Evolutionary conservation across 2,797 vertebrate genomes (phyloP).

Genomic region (Coreius guichenoti): DNA sequence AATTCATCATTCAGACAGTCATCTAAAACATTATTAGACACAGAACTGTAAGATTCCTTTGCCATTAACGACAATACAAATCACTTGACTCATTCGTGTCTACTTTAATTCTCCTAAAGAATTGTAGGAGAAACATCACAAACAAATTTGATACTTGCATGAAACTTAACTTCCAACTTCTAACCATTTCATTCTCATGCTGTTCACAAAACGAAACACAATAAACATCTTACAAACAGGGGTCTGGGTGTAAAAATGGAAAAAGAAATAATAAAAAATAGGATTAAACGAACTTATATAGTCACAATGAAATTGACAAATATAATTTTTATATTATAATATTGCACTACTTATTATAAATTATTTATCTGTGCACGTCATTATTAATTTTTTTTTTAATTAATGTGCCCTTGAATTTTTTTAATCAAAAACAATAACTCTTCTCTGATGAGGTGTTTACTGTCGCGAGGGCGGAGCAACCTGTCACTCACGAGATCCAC

Average conservation of each 20-base stretch:
- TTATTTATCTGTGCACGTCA: not conserved
- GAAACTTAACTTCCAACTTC: not conserved
- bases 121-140: not conserved
- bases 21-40: not conserved
- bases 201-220: not conserved
- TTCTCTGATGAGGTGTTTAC: too few relatives aligned
- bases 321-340: too few relatives aligned
- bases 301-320: too few relatives aligned
- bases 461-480: not conserved
- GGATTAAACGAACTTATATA: not conserved
- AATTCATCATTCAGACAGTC: slow-evolving; percentile 10
- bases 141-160: not conserved
- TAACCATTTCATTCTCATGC: not conserved
- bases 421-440: not conserved
- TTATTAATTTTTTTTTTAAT: not conserved
- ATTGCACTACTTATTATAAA: not conserved
- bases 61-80: not conserved
- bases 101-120: not conserved
- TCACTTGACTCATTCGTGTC: not conserved
- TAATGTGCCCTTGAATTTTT: too few relatives aligned
- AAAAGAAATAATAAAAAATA: not conserved
- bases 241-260: not conserved
- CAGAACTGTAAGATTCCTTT: not conserved
- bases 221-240: not conserved
- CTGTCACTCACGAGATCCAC: not conserved